Base-by-base conservation (phyloP, 2,888 invertebrate species). In the Agonopterix arenella region DNA sequence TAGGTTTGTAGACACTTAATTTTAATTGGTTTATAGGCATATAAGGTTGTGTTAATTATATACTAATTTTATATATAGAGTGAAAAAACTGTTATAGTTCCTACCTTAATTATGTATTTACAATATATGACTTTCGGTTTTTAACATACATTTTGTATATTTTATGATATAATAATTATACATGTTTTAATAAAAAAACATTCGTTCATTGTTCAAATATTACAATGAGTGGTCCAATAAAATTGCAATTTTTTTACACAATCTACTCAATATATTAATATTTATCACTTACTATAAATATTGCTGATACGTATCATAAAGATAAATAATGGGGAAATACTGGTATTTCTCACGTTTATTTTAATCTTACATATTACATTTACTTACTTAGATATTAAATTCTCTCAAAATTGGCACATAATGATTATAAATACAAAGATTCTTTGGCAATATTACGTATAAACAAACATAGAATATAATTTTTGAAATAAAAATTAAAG, bases 381-480 rank as follows among this genome's bases (percentile, higher is more conserved):
- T 68, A 73, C 54, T 64, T 68, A 73, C 54, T 46, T 51, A 49
- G 8, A 42, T 70, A 72, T 74, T 81, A 85, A 84, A 83, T 83
- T 83, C 82, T 82, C 76, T 84, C 81, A 70, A 79, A 76, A 72
- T 83, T 83, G 81, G 80, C 79, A 78, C 80, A 67, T 74, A 68
- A 67, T 60, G 61, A 69, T 68, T 63, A 58, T 37, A 43, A 40
- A 40, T 40, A 40, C 44, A 44, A 45, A 8, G n/a, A 48, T 40
- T 48, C 43, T 51, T 51, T 51, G 51, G 51, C 48, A 51, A 50
- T 11, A 36, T 38, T 51, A 48, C 46, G 36, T 45, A 46, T 38
- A 44, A 45, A 51, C 37, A 48, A 40, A 47, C 13, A 9, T 40
- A 4, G 4, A 40, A 40, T 40, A 40, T 40, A 40, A 9, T 40